These are phyloP conservation scores for Eueremaeus valkanovi DNA, from an alignment of 2,888 invertebrate species.

Conservation along the genomic window DNA sequence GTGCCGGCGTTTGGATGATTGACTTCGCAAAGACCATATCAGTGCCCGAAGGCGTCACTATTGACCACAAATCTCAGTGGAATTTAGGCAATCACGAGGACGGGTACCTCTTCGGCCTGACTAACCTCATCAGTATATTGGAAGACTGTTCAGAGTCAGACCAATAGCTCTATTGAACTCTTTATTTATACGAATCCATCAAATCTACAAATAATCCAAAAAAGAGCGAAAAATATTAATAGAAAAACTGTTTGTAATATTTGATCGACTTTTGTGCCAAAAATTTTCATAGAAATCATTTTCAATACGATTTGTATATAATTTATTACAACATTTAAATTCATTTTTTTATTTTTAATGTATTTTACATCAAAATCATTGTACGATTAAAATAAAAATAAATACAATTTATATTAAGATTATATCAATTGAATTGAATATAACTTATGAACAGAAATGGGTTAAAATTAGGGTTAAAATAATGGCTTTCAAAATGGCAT, in stretches of 20 bases:
- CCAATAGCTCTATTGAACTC: background rate
- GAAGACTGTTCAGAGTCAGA: conserved; percentile 11
- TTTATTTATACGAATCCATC: background rate
- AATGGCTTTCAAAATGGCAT: too few species aligned
- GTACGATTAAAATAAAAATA: background rate
- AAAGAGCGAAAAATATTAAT: background rate
- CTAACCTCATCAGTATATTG: conserved; percentile 73
- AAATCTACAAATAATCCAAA: background rate
- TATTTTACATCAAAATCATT: conserved; percentile 13
- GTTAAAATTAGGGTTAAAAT: too few species aligned
- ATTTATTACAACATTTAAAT: background rate
- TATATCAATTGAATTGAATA: background rate
- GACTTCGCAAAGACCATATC: conserved; percentile 90
- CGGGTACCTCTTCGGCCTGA: conserved; percentile 85
- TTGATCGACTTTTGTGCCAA: conserved; percentile 8
- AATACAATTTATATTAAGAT: too few species aligned
- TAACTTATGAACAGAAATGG: too few species aligned
- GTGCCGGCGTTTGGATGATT: conserved; percentile 90
- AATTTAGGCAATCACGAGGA: conserved; percentile 93
- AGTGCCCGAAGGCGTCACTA: conserved; percentile 63
- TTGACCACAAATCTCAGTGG: conserved; percentile 80
- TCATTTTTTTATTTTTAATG: conserved; percentile 2
- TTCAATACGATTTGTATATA: conserved; percentile 18
- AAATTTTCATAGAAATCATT: background rate
- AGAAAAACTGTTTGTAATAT: background rate